These are phyloP conservation scores for Lophotriccus pileatus DNA, from an alignment of 2,797 vertebrate genomes.

Conservation along the genomic window DNA sequence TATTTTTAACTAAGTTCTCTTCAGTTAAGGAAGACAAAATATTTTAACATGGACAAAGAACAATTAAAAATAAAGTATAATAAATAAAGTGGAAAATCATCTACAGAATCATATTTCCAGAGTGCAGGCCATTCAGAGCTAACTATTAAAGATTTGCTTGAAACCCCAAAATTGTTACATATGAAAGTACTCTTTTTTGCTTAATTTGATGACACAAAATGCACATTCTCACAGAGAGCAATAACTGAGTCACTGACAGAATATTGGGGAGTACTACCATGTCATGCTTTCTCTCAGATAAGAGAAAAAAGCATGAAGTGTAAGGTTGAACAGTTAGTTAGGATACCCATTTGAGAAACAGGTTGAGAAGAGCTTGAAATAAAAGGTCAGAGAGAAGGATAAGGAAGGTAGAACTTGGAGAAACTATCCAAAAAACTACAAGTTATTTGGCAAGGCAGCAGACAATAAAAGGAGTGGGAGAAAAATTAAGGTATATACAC, in stretches of 20 bases:
- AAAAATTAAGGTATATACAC: neutral
- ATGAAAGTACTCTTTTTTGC: neutral
- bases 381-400: neutral
- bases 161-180: neutral
- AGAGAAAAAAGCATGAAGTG: neutral
- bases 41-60: neutral
- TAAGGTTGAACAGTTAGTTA: neutral
- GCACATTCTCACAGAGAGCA: accelerated
- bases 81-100: neutral
- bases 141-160: neutral
- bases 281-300: neutral
- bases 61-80: neutral
- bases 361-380: neutral
- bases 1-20: neutral
- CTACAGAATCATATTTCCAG: neutral
- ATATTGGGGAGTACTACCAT: neutral
- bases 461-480: neutral
- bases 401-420: neutral
- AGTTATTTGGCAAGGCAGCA: neutral
- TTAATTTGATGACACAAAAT: neutral
- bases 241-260: neutral
- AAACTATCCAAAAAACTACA: accelerated
- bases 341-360: neutral
- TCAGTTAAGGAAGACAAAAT: neutral
- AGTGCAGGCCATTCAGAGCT: neutral